Evolutionary conservation across 2,888 invertebrate species (phyloP).

Genomic region (Hirtodrosophila alboralis): DNA sequence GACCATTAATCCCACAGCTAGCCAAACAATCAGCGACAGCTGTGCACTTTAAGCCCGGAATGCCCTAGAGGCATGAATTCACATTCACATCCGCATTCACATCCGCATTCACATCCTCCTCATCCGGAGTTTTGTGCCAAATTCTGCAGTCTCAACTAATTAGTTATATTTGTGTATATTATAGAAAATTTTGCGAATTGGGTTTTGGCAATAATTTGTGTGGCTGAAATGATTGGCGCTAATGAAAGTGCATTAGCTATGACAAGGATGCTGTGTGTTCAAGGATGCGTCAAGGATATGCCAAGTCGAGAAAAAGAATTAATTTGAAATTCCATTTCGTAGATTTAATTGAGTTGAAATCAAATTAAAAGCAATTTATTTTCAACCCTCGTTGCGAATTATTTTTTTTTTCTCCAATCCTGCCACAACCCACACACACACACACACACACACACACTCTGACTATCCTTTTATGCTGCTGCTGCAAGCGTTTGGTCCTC

Average conservation of each 20-base stretch:
- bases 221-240: slow-evolving; percentile 10
- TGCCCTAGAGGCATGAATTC: slow-evolving; percentile 1
- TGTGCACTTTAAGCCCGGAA: slow-evolving; percentile 35
- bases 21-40: slow-evolving; percentile 30
- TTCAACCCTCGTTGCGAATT: slow-evolving; percentile 81
- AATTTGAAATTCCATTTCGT: slow-evolving; percentile 84
- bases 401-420: slow-evolving; percentile 39
- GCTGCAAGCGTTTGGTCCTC: too few species aligned
- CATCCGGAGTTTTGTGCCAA: neutral
- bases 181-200: neutral
- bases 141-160: slow-evolving; percentile 41
- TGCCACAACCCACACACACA: slow-evolving; percentile 46
- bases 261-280: neutral
- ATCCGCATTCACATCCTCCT: neutral
- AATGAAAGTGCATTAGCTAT: slow-evolving; percentile 37
- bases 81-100: too few species aligned
- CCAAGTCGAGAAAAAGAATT: slow-evolving; percentile 64
- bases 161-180: slow-evolving; percentile 20
- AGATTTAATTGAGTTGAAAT: slow-evolving; percentile 84
- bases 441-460: slow-evolving; percentile 16
- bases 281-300: slow-evolving; percentile 38
- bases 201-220: slow-evolving; percentile 3
- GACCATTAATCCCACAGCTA: slow-evolving; percentile 14
- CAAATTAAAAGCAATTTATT: slow-evolving; percentile 84
- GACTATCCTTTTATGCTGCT: slow-evolving; percentile 27